phyloP scores from a whole-genome alignment of 2,888 invertebrate genomes.

The Tubulanus polymorphus region DNA sequence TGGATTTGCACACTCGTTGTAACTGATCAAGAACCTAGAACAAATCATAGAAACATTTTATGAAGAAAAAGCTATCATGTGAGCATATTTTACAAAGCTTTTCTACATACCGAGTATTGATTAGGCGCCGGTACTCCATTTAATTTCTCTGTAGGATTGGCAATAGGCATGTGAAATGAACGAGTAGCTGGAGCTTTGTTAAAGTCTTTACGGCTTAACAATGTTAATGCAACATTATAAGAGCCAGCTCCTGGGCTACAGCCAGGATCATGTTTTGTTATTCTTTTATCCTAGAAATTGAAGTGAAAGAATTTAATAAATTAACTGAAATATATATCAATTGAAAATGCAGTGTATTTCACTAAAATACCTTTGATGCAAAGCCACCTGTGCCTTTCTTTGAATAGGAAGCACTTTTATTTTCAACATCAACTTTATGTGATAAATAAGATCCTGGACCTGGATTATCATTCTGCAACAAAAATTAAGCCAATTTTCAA shows the following conservation, averaged over 20 bases:
- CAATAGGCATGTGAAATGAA: conserved; percentile 46
- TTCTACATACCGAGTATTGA: conserved; percentile 40
- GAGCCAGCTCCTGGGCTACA: conserved; percentile 44
- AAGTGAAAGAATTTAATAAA: neutral
- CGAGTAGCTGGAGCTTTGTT: conserved; percentile 37
- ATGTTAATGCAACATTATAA: conserved; percentile 33
- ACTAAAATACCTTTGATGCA: conserved; percentile 43
- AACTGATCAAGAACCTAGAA: too few species aligned
- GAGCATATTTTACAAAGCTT: too few species aligned
- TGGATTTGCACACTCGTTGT: too few species aligned
- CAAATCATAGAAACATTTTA: too few species aligned
- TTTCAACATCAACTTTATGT: conserved; percentile 26
- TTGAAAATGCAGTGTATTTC: neutral
- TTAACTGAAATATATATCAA: neutral
- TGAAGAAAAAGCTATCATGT: too few species aligned
- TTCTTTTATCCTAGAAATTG: conserved; percentile 36
- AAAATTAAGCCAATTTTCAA: neutral
- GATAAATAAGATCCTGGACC: conserved; percentile 46
- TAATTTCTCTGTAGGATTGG: conserved; percentile 26
- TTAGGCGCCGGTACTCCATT: conserved; percentile 45
- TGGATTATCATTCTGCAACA: conserved; percentile 45
- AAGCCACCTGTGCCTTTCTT: conserved; percentile 51
- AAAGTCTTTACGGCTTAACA: conserved; percentile 37
- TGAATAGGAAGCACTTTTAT: conserved; percentile 38
- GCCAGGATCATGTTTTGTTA: conserved; percentile 26